These are phyloP conservation scores for Harpegnathos saltator DNA, from an alignment of 1,140 invertebrate species.

Conservation along the genomic window DNA sequence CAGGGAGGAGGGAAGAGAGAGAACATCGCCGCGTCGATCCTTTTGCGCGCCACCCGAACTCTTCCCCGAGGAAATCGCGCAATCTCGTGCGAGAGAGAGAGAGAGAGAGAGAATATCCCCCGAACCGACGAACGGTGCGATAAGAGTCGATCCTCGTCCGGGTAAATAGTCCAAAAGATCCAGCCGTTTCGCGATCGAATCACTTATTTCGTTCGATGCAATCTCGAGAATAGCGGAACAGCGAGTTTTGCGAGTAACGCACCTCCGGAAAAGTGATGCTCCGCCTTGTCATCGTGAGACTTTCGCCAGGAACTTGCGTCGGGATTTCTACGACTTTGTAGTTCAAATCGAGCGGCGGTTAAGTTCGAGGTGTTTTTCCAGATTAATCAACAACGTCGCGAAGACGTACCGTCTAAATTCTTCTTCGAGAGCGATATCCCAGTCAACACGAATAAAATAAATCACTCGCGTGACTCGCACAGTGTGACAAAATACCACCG, in stretches of 20 bases:
- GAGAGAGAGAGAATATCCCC: neutral
- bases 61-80: conserved; percentile 53
- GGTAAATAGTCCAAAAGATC: conserved; percentile 52
- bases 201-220: conserved; percentile 21
- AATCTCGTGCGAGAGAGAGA: conserved; percentile 26
- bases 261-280: no score
- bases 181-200: conserved; percentile 5
- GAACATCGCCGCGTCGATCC: neutral
- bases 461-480: no score
- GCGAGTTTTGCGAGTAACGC: conserved; percentile 30
- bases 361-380: no score
- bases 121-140: neutral
- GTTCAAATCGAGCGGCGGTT: no score
- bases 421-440: no score
- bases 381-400: no score
- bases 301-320: neutral
- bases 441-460: no score
- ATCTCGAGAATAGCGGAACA: neutral
- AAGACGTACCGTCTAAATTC: no score
- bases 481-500: no score
- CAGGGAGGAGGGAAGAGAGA: no score
- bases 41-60: conserved; percentile 10
- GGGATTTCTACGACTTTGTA: neutral
- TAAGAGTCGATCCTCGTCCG: conserved; percentile 17
- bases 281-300: neutral